Evolutionary conservation across 2,888 invertebrate genomes (phyloP).

Genomic region (Luperina testacea): DNA sequence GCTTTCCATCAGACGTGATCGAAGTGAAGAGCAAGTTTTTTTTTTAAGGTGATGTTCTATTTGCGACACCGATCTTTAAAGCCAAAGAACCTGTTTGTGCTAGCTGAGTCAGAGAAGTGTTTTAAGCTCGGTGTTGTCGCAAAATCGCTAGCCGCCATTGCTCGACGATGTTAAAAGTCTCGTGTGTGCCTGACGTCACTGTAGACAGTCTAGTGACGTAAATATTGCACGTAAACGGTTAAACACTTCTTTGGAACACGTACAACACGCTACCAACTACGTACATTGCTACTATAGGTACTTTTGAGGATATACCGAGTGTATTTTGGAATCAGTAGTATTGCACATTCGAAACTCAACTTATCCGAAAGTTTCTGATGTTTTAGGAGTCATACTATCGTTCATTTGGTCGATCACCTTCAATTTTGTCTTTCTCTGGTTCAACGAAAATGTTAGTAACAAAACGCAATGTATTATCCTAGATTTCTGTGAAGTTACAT

Average conservation of each 20-base stretch:
- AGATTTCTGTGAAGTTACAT: background rate
- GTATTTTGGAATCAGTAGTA: background rate
- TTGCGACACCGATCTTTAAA: background rate
- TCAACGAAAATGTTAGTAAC: background rate
- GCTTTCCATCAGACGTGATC: background rate
- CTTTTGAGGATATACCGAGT: background rate
- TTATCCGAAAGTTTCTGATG: background rate
- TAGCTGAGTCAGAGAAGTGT: background rate
- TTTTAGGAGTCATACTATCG: no score
- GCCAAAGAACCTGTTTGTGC: background rate
- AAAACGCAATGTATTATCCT: background rate
- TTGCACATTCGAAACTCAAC: background rate
- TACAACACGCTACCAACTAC: background rate
- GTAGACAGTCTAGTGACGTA: constrained; percentile 22
- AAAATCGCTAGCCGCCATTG: background rate
- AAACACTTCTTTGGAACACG: constrained; percentile 23
- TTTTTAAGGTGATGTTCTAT: background rate
- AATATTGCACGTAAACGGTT: constrained; percentile 4
- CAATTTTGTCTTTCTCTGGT: background rate
- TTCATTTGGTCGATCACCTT: background rate
- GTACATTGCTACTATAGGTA: background rate
- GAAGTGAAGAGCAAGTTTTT: no score
- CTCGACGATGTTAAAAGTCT: background rate
- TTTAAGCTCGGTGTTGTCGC: background rate
- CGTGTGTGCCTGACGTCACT: constrained; percentile 23